These are phyloP conservation scores for Platycercus adscitus DNA, from an alignment of 2,113 vertebrate genomes.

Conservation along the genomic window DNA sequence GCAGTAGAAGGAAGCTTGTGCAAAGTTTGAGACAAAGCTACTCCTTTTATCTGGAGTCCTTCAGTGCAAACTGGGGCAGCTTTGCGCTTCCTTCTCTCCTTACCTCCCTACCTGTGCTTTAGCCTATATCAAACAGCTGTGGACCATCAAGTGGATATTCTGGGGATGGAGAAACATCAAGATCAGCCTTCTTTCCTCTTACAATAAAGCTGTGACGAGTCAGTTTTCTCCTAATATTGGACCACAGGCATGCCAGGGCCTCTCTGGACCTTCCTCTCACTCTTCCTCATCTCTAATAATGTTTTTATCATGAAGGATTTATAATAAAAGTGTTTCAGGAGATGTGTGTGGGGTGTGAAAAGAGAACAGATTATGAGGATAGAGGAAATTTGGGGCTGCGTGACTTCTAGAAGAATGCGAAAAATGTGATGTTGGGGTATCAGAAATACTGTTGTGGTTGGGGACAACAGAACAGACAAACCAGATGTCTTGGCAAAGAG, in stretches of 20 bases:
- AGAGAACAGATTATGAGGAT: not conserved
- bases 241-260: not conserved
- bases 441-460: not conserved
- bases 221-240: not conserved
- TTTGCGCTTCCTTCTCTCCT: not conserved
- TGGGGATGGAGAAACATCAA: not conserved
- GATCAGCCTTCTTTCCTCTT: not conserved
- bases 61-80: not conserved
- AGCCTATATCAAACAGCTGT: not conserved
- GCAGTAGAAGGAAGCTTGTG: not conserved
- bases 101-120: not conserved
- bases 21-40: not conserved
- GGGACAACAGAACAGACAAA: not conserved
- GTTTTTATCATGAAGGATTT: not conserved
- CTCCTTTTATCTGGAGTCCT: not conserved
- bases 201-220: not conserved
- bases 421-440: not conserved
- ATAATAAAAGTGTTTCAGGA: accelerated
- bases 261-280: not conserved
- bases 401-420: not conserved
- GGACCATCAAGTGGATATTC: not conserved
- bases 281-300: not conserved
- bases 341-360: accelerated
- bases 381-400: not conserved
- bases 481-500: not conserved